phyloP scores from a whole-genome alignment of 2,797 vertebrate species.

The Phataginus tricuspis region DNA sequence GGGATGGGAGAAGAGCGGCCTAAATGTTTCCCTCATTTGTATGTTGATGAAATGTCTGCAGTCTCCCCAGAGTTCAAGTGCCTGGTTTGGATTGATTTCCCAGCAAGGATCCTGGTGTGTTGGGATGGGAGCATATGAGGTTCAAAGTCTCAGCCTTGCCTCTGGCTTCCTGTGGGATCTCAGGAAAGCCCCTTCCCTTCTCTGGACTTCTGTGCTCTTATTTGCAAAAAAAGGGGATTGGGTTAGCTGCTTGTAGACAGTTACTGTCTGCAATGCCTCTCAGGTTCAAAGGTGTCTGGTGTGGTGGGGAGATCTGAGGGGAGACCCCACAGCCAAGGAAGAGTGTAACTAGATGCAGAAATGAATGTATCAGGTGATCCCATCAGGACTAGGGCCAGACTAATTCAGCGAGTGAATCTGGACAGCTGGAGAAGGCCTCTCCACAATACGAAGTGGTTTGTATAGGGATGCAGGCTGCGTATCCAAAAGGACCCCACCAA shows the following conservation, averaged over 20 bases:
- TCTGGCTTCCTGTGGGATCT: conserved; percentile 46
- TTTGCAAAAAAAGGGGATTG: not conserved
- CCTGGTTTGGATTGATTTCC: conserved; percentile 66
- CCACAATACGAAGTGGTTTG: not conserved
- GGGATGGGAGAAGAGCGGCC: conserved; percentile 45
- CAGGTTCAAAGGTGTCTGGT: not conserved
- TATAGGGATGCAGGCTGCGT: not conserved
- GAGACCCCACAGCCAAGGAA: not conserved
- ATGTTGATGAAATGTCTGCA: conserved; percentile 70
- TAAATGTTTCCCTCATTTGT: conserved; percentile 70
- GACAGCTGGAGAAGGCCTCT: not conserved
- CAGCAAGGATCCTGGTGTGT: conserved; percentile 51
- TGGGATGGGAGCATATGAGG: not conserved
- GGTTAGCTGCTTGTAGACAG: not conserved
- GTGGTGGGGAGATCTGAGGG: not conserved
- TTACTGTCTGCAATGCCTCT: not conserved
- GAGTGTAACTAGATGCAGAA: not conserved
- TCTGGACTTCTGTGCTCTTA: not conserved
- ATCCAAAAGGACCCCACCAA: not conserved
- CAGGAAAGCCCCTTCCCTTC: not conserved
- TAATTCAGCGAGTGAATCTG: not conserved
- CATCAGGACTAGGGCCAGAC: not conserved
- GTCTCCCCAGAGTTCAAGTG: conserved; percentile 46
- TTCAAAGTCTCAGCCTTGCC: not conserved
- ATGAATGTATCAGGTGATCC: not conserved